Evolutionary conservation across 2,888 invertebrate genomes (phyloP), one percentile per base, ranked within the genome.

Genomic region (Pycnomerus fuliginosus): DNA sequence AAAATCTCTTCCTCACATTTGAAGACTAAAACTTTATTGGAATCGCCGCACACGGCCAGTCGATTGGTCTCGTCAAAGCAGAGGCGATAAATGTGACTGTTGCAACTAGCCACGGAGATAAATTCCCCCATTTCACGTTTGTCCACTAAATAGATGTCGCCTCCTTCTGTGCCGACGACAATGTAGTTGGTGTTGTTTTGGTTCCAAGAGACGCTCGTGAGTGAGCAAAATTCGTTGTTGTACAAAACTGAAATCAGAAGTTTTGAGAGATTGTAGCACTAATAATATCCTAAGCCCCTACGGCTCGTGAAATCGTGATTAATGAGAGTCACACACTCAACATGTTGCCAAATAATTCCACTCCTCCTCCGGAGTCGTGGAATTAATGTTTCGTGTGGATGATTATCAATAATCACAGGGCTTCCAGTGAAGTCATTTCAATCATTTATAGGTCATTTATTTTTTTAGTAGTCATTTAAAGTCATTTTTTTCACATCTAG

Each of bases 121-220:
- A 67, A 62, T 37, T 65, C 64, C 12, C 66, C 62, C 3, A 70
- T 66, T 48, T 74, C 71, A 43, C 80, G 69, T 28, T 72, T 67
- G 59, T 82, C 82, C 28, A 78, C 55, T 41, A 78, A 54, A 35
- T 72, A 70, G 15, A 82, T 60, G 45, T 72, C 71, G 10, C 82
- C 82, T 36, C 70, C 69, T 46, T 73, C 72, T 23, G 73, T 74
- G 16, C 80, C 81, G 33, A 78, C 62, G 12, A 72, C 69, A 28
- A 80, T 50, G 27, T 72, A 67, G 44, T 77, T 67, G 15, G 69
- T 67, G 52, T 74, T 62, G 15, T 41, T 40, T 13, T 66, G 64
- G 52, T 72, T 74, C 73, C 76, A 77, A 17, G 69, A 62, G 5
- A 74, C 60, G 33, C 72, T 64, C 2, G 70, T 71, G 35, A 77